Conservation (phyloP, 2,113 vertebrate species). For the Thomomys bottae region DNA sequence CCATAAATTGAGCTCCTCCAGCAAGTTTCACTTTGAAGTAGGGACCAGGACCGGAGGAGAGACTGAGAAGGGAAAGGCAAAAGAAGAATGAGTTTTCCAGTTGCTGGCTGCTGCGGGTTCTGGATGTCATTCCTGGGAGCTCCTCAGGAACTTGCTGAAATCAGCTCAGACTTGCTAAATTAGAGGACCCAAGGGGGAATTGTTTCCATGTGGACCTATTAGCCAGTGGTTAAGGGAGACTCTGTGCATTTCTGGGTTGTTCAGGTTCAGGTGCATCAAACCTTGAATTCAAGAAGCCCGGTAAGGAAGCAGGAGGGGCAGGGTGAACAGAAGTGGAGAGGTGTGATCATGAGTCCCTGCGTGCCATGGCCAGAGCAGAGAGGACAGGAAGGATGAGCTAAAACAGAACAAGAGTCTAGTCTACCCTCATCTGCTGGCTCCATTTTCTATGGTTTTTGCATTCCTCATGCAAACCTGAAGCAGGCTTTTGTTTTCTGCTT, state of each 20-base stretch:
- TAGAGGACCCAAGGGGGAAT: not conserved
- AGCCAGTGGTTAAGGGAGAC: not conserved
- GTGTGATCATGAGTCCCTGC: not conserved
- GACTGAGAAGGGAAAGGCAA: not conserved
- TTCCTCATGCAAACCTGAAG: not conserved
- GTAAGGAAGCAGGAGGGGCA: not conserved
- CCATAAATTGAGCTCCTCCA: not conserved
- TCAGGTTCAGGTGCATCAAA: not conserved
- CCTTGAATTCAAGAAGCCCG: not conserved
- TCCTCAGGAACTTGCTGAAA: not conserved
- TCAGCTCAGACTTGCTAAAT: not conserved
- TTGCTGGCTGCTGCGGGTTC: not conserved
- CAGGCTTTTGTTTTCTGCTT: too few species aligned
- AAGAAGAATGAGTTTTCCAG: not conserved
- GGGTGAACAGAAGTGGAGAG: too few species aligned
- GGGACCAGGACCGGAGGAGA: not conserved
- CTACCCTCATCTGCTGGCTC: not conserved
- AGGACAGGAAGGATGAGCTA: too few species aligned
- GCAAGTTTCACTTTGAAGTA: not conserved
- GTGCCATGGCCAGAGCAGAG: not conserved
- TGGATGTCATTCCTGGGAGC: not conserved
- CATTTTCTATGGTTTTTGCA: not conserved
- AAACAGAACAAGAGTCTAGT: not conserved
- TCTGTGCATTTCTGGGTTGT: not conserved
- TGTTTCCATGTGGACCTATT: not conserved